Conservation (phyloP, 2,113 vertebrate species). For the Gorsachius goisagi region DNA sequence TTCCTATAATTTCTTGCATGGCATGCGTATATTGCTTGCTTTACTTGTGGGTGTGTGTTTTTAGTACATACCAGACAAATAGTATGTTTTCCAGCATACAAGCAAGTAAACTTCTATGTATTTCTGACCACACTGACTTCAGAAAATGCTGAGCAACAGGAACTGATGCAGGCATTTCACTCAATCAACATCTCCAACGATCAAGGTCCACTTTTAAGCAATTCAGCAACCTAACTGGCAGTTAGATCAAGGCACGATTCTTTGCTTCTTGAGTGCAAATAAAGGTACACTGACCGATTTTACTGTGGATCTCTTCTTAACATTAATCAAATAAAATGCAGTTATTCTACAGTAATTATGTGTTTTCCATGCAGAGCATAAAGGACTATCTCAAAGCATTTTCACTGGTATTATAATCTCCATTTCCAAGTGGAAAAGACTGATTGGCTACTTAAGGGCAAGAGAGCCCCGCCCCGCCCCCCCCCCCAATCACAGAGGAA, state of each 20-base stretch:
- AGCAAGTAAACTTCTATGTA: background rate
- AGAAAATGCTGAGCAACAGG: too few species aligned
- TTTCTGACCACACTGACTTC: background rate
- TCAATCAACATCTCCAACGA: background rate
- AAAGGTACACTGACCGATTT: background rate
- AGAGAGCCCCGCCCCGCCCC: too few species aligned
- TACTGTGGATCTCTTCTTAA: background rate
- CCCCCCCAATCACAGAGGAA: background rate
- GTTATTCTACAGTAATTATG: background rate
- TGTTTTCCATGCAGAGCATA: background rate
- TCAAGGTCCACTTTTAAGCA: conserved; percentile 1
- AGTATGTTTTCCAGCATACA: background rate
- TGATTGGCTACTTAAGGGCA: background rate
- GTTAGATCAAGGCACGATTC: background rate
- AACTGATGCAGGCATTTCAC: too few species aligned
- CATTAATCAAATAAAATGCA: background rate
- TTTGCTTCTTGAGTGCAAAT: background rate
- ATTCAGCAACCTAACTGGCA: background rate
- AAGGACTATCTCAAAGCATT: background rate
- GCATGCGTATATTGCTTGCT: background rate
- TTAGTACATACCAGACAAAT: background rate
- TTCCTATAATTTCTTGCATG: background rate
- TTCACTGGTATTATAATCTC: background rate
- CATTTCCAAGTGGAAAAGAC: background rate
- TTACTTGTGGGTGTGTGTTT: background rate